Percentiles rank a stretch among this genome's conserved stretches.
Conservation (phyloP, 2,797 vertebrate genomes). For the Syndactyla subalaris region DNA sequence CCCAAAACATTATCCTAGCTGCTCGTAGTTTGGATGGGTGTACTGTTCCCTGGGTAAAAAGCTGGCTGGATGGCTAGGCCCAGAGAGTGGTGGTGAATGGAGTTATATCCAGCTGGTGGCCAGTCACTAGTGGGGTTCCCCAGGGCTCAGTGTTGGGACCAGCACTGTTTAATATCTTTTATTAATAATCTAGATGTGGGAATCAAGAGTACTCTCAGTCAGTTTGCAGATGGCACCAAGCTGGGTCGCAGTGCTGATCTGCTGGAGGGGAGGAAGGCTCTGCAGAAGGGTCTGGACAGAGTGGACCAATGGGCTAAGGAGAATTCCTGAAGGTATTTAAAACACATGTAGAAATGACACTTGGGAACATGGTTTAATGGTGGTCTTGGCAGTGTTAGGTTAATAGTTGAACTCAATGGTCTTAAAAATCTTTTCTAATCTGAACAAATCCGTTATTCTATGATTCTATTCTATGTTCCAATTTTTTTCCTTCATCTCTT, state of each 20-base stretch:
- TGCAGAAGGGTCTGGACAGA: background rate
- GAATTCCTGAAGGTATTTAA: fast-evolving
- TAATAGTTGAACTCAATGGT: background rate
- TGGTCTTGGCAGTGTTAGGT: background rate
- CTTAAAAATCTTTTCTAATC: background rate
- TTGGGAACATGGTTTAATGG: background rate
- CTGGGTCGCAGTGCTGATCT: background rate
- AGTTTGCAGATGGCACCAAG: background rate
- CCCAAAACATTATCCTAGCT: background rate
- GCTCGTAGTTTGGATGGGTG: background rate
- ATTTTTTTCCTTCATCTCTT: background rate
- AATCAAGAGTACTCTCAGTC: background rate
- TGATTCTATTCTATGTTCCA: background rate
- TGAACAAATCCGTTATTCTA: background rate
- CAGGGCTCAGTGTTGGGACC: background rate
- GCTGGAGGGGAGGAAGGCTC: background rate
- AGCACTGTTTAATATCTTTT: background rate
- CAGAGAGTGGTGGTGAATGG: background rate
- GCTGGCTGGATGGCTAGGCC: background rate
- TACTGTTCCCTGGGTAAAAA: background rate
- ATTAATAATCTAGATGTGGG: too few relatives aligned
- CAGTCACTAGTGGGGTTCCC: background rate
- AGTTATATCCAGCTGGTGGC: too few relatives aligned
- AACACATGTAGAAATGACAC: background rate
- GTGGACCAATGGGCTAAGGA: background rate